Evolutionary conservation across 2,888 invertebrate genomes (phyloP).

Genomic region (Drosophila ustulata): DNA sequence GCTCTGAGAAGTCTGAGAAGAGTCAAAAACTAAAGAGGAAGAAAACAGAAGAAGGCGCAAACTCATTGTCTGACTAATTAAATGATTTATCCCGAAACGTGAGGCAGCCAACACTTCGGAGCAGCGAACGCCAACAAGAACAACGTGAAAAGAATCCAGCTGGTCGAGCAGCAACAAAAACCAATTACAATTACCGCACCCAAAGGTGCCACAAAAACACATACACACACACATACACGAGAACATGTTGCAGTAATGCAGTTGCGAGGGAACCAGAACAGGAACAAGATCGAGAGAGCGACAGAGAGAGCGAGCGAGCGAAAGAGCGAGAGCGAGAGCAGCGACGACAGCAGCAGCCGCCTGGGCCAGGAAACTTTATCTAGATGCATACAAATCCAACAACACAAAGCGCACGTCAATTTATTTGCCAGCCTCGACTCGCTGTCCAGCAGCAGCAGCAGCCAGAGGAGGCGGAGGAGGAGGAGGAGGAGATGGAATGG

Average conservation of each 20-base stretch:
- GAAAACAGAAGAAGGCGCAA: constrained; percentile 42
- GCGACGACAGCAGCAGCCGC: constrained; percentile 37
- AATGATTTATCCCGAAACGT: constrained; percentile 82
- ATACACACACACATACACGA: constrained; percentile 38
- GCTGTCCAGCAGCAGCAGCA: background rate
- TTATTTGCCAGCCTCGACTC: constrained; percentile 74
- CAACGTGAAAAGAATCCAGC: constrained; percentile 50
- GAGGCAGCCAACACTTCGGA: constrained; percentile 61
- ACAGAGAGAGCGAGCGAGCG: constrained; percentile 34
- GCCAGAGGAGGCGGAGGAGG: constrained; percentile 1
- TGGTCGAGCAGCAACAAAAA: constrained; percentile 68
- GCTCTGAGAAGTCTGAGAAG: constrained; percentile 16
- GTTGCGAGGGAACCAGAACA: constrained; percentile 38
- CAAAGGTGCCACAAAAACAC: constrained; percentile 77
- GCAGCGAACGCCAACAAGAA: constrained; percentile 36
- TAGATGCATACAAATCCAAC: constrained; percentile 82
- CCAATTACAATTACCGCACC: constrained; percentile 83
- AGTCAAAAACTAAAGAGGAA: constrained; percentile 13
- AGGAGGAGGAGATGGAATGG: constrained; percentile 14
- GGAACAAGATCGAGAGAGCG: constrained; percentile 25
- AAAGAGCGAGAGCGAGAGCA: constrained; percentile 36
- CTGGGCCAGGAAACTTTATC: constrained; percentile 69
- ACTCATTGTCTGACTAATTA: constrained; percentile 79
- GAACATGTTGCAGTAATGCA: constrained; percentile 47
- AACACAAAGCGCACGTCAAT: constrained; percentile 81